phyloP scores from a whole-genome alignment of 2,113 vertebrate species.

The Xenopus tropicalis region DNA sequence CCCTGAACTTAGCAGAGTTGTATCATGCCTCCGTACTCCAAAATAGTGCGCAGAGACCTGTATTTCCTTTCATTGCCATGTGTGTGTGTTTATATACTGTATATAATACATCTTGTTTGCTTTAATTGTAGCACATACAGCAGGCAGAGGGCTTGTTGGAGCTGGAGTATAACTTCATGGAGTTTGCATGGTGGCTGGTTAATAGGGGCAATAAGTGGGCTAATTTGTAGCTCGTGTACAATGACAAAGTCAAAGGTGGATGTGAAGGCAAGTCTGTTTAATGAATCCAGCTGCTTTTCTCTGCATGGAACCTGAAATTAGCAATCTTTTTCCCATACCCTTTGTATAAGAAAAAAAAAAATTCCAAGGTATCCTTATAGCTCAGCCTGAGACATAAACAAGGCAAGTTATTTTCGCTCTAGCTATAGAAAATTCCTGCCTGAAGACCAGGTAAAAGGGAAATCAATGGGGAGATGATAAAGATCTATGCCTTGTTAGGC shows the following conservation, averaged over 20 bases:
- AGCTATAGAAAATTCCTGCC: background rate
- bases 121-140: too few relatives aligned
- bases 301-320: background rate
- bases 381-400: background rate
- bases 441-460: background rate
- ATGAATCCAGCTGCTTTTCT: background rate
- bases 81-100: too few relatives aligned
- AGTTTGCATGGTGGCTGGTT: background rate
- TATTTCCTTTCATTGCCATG: too few relatives aligned
- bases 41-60: too few relatives aligned
- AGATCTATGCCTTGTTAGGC: too few relatives aligned
- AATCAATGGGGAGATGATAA: too few relatives aligned
- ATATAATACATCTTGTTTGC: too few relatives aligned
- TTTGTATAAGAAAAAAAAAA: background rate
- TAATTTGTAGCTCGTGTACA: background rate
- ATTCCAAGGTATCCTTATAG: background rate
- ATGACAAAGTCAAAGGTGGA: background rate
- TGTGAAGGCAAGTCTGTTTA: background rate
- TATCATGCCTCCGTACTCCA: too few relatives aligned
- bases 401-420: background rate
- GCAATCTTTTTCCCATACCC: background rate
- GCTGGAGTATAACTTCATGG: background rate
- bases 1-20: too few relatives aligned
- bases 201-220: background rate
- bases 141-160: too few relatives aligned